Percentiles rank a stretch among this genome's conserved stretches.
Conservation (phyloP, 1,140 invertebrate genomes). For the Drosophila eugracilis region DNA sequence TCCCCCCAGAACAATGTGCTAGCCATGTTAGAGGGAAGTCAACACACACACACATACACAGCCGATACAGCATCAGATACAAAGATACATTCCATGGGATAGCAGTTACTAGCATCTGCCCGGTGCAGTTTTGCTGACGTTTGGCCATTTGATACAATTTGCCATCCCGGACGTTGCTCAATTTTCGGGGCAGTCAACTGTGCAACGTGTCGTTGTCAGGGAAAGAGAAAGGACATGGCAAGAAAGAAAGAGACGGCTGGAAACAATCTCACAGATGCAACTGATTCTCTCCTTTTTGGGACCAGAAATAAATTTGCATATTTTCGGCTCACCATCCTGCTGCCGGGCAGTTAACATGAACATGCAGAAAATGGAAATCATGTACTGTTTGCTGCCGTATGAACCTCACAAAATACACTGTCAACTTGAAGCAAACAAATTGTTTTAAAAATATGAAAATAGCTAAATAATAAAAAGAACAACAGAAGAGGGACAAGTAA, state of each 20-base stretch:
- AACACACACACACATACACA: slow-evolving; percentile 11
- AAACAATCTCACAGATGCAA: slow-evolving; percentile 34
- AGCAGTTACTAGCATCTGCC: slow-evolving; percentile 19
- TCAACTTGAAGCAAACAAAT: slow-evolving; percentile 19
- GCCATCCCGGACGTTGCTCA: slow-evolving; percentile 52
- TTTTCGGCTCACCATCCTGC: slow-evolving; percentile 7
- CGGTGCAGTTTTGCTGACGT: slow-evolving; percentile 40
- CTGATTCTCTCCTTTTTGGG: slow-evolving; percentile 26
- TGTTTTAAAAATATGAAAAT: slow-evolving; percentile 43
- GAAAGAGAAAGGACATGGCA: neutral
- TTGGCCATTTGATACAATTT: slow-evolving; percentile 64
- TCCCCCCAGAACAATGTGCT: slow-evolving; percentile 42
- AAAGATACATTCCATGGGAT: slow-evolving; percentile 30
- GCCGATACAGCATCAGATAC: slow-evolving; percentile 23
- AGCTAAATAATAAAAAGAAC: slow-evolving; percentile 70
- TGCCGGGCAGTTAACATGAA: slow-evolving; percentile 25
- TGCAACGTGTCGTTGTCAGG: slow-evolving; percentile 39
- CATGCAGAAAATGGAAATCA: neutral
- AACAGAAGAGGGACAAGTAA: slow-evolving; percentile 11
- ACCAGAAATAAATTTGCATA: slow-evolving; percentile 61
- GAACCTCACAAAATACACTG: neutral
- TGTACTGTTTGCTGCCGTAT: neutral
- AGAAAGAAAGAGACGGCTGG: slow-evolving; percentile 21
- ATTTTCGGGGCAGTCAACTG: slow-evolving; percentile 51
- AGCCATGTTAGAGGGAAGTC: slow-evolving; percentile 40